A percentile compares a stretch with the other conserved stretches of the same genome.
Evolutionary conservation across 2,888 invertebrate species (phyloP).

Genomic region (Meta bourneti): DNA sequence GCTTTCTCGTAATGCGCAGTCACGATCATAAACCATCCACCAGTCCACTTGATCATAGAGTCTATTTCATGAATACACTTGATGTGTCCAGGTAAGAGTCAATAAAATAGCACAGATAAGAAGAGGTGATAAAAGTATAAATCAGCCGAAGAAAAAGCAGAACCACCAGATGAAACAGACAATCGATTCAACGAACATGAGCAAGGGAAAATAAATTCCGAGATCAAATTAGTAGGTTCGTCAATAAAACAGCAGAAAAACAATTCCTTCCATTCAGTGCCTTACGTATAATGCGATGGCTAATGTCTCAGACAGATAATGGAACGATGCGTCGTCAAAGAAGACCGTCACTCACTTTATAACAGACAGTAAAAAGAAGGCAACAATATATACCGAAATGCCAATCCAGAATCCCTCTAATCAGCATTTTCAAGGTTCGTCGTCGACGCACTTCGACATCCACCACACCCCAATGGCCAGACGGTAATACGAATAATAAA

Average conservation of each 20-base stretch:
- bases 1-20: no score
- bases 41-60: neutral
- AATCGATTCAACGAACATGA: neutral
- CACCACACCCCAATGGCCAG: conserved; percentile 59
- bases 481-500: conserved; percentile 48
- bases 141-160: neutral
- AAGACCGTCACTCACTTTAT: conserved; percentile 33
- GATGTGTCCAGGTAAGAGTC: neutral
- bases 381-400: conserved; percentile 1
- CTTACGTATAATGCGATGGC: conserved; percentile 6
- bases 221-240: neutral
- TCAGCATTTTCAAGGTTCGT: conserved; percentile 50
- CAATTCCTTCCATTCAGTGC: neutral
- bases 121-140: neutral
- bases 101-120: neutral
- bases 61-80: neutral
- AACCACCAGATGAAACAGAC: neutral
- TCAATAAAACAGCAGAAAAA: neutral
- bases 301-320: conserved; percentile 30
- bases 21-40: no score
- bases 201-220: neutral
- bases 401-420: conserved; percentile 38
- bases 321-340: conserved; percentile 19
- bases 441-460: conserved; percentile 44
- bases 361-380: conserved; percentile 1